Evolutionary conservation across 2,888 invertebrate genomes (phyloP).

Genomic region (Drosophila picticornis): DNA sequence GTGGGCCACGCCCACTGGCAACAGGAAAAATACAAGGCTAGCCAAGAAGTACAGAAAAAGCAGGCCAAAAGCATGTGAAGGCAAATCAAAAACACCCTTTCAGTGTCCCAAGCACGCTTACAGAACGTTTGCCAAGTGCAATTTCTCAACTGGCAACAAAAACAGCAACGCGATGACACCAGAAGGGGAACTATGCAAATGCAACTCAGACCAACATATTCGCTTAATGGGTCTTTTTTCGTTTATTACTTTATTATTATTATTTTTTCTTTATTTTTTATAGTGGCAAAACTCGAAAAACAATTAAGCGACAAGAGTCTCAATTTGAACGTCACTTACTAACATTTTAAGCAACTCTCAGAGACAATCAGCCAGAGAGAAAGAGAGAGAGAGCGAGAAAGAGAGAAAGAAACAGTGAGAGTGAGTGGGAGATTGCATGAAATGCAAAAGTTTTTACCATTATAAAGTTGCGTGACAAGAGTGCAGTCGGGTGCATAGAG

Average conservation of each 20-base stretch:
- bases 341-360: constrained; percentile 79
- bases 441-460: constrained; percentile 79
- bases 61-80: constrained; percentile 53
- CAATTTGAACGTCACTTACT: constrained; percentile 82
- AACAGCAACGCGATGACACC: constrained; percentile 23
- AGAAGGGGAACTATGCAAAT: constrained; percentile 29
- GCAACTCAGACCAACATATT: constrained; percentile 54
- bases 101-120: constrained; percentile 67
- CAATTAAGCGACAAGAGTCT: constrained; percentile 82
- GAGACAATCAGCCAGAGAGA: constrained; percentile 39
- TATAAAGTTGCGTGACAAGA: constrained; percentile 64
- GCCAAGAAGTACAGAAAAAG: constrained; percentile 36
- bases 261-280: constrained; percentile 36
- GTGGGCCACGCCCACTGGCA: constrained; percentile 29
- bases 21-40: constrained; percentile 21
- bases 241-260: constrained; percentile 31
- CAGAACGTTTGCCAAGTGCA: constrained; percentile 60
- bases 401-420: neutral
- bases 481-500: constrained; percentile 45
- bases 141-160: constrained; percentile 68
- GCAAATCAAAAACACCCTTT: constrained; percentile 64
- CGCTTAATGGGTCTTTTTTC: constrained; percentile 56
- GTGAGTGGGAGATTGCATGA: constrained; percentile 37
- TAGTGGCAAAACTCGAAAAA: constrained; percentile 75
- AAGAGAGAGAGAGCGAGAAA: neutral